Evolutionary conservation across 2,888 invertebrate genomes (phyloP).

Genomic region (Saturnia pavonia): DNA sequence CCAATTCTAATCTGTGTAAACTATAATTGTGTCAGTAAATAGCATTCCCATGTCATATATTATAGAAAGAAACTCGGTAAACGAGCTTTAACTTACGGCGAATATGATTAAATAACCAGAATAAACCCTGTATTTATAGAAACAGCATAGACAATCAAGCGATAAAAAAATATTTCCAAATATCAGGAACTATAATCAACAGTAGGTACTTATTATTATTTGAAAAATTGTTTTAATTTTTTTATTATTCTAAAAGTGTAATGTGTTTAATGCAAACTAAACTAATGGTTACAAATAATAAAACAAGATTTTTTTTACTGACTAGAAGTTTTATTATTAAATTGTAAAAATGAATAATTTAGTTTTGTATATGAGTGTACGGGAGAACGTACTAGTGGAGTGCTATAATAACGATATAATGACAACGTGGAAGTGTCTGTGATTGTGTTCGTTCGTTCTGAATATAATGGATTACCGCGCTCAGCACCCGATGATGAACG

Average conservation of each 20-base stretch:
- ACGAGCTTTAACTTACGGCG: background rate
- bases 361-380: background rate
- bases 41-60: too few species aligned
- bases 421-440: conserved; percentile 44
- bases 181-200: too few species aligned
- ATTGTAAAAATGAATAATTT: conserved; percentile 7
- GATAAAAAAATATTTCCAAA: background rate
- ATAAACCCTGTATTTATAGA: background rate
- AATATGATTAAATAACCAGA: background rate
- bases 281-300: background rate
- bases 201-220: too few species aligned
- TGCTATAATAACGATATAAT: background rate
- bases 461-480: conserved; percentile 72
- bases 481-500: conserved; percentile 67
- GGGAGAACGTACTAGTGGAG: background rate
- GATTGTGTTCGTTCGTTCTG: conserved; percentile 46
- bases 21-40: too few species aligned
- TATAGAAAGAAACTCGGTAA: too few species aligned
- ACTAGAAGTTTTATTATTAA: background rate
- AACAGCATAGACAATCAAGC: background rate
- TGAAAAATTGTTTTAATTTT: too few species aligned
- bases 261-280: too few species aligned
- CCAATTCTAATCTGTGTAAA: background rate
- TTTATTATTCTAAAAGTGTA: too few species aligned
- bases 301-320: background rate